phyloP scores from a whole-genome alignment of 2,113 vertebrate species.

The Spheniscus mendiculus region DNA sequence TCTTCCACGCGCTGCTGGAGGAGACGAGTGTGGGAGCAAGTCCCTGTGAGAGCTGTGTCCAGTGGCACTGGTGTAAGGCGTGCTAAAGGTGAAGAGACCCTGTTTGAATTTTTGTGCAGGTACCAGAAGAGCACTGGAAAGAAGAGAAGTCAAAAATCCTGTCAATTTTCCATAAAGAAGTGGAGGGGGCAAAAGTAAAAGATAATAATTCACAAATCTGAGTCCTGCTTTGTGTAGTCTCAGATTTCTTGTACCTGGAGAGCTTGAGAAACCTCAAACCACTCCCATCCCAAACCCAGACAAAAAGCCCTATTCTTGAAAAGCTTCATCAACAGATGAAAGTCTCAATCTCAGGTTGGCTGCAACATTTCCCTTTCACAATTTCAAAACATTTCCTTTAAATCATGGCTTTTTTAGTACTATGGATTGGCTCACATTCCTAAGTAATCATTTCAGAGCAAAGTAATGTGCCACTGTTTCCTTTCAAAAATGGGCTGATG shows the following conservation, averaged over 20 bases:
- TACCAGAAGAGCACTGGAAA: neutral
- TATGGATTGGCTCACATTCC: neutral
- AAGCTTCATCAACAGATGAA: neutral
- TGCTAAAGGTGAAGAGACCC: neutral
- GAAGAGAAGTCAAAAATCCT: neutral
- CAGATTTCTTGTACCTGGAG: neutral
- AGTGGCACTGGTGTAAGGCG: too few relatives aligned
- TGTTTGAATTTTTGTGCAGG: neutral
- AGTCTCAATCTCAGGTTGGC: neutral
- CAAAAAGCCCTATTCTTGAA: neutral
- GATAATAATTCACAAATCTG: neutral
- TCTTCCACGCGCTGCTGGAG: neutral
- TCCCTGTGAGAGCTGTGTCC: neutral
- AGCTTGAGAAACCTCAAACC: neutral
- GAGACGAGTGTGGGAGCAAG: rapidly evolving
- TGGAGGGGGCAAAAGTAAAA: neutral
- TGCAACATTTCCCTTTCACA: neutral
- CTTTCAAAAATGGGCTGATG: neutral
- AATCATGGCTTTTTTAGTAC: neutral
- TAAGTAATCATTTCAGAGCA: neutral
- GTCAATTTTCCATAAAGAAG: neutral
- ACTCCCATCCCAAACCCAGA: neutral
- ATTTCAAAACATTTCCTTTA: conserved; percentile 8
- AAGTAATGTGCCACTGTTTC: neutral
- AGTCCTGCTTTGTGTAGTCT: neutral